Evolutionary conservation across 2,888 invertebrate genomes (phyloP).

Genomic region (Lepidochrysops patricia): DNA sequence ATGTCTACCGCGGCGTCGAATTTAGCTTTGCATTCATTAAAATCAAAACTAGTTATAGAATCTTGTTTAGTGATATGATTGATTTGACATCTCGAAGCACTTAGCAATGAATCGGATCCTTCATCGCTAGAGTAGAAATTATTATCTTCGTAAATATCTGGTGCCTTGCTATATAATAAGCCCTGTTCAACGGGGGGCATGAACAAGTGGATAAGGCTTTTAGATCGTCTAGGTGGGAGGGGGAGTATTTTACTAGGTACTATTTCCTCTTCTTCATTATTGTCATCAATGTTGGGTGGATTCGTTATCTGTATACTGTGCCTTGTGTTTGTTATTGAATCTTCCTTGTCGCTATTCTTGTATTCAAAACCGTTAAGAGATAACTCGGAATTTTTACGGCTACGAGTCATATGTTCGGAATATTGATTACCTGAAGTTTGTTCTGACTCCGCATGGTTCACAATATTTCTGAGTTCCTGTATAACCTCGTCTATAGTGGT

Average conservation of each 20-base stretch:
- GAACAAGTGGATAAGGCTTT: constrained; percentile 81
- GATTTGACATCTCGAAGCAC: constrained; percentile 70
- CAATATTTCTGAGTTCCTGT: constrained; percentile 88
- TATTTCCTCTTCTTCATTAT: constrained; percentile 78
- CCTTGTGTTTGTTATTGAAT: constrained; percentile 70
- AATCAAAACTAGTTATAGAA: constrained; percentile 55
- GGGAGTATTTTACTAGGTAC: constrained; percentile 86
- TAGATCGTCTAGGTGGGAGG: constrained; percentile 85
- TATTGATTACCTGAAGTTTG: constrained; percentile 64
- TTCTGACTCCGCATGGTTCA: constrained; percentile 87
- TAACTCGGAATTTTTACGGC: constrained; percentile 59
- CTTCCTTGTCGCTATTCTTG: constrained; percentile 60
- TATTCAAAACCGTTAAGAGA: constrained; percentile 46
- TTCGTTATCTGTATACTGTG: constrained; percentile 67
- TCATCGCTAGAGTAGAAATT: constrained; percentile 77
- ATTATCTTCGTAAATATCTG: constrained; percentile 70
- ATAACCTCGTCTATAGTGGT: constrained; percentile 92
- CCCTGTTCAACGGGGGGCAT: constrained; percentile 76
- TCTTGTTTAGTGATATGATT: constrained; percentile 52
- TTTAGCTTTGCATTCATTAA: constrained; percentile 71
- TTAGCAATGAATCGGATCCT: constrained; percentile 81
- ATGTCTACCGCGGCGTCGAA: constrained; percentile 74
- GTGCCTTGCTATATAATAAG: constrained; percentile 69
- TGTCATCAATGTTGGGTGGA: constrained; percentile 61
- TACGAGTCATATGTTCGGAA: constrained; percentile 47